Evolutionary conservation across 2,797 vertebrate species (phyloP), one percentile per base, ranked within the genome.

Genomic region (Podargus strigoides): DNA sequence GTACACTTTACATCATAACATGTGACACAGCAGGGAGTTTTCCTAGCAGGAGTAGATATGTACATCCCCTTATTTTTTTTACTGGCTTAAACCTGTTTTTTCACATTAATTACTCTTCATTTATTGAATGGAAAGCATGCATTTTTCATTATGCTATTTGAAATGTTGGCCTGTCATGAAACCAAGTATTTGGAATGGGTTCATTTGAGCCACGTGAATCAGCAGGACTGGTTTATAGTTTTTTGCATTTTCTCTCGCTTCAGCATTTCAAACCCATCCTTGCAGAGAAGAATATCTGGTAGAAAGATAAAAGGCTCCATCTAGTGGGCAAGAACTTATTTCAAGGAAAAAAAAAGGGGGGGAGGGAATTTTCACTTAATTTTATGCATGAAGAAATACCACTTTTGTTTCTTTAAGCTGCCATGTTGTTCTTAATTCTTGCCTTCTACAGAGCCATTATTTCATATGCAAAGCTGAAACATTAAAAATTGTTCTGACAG

Each of bases 261-360:
- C 72, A 62, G 24, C 41, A 7, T 85, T 92, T 95, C 67, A 41
- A 52, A 50, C 46, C 12, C 34, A 46, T 36, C 26, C 50, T 60
- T 56, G 34, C 7, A 8, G 41, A 62, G 42, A 18, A 73, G 39
- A 68, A 73, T 91, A 87, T 41, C 53, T 64, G 78, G 60, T 11
- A 37, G 42, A 50, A 96, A 95, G 97, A 63, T 11, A 73, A 69
- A 94, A 89, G 69, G 90, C 95, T 94, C 97, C 97, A 97, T 87
- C 97, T 98, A 96, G 94, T 62, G 98, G 66, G 30, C 20, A 52
- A 75, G 42, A 74, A 41, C 41, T 64, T 74, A 7, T 32, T 44
- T 9, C 32, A 49, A 69, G 14, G 2, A 18, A n/a, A 4, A 34
- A 3, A 32, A 55, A 34, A 8, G 5, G 8, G 34, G 23, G 27